Percentiles rank a stretch among this genome's conserved stretches.
phyloP scores from a whole-genome alignment of 2,888 invertebrate species.

The Tetrapedia diversipes region DNA sequence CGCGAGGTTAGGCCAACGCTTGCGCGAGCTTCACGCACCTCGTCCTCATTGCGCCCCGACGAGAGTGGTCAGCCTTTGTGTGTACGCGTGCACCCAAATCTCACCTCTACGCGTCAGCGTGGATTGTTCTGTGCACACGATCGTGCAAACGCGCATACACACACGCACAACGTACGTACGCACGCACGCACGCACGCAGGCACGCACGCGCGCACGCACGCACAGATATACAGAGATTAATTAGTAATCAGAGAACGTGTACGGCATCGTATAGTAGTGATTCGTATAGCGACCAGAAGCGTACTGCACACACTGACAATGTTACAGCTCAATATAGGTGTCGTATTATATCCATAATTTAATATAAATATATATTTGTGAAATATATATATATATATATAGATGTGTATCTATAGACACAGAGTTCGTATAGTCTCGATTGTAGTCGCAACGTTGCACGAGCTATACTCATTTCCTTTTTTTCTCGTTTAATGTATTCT shows the following conservation, averaged over 20 bases:
- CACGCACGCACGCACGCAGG: slow-evolving; percentile 30
- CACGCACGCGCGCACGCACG: slow-evolving; percentile 23
- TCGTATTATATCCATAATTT: slow-evolving; percentile 65
- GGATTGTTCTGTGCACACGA: slow-evolving; percentile 41
- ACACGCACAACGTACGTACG: slow-evolving; percentile 24
- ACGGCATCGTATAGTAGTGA: slow-evolving; percentile 59
- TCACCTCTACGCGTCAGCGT: slow-evolving; percentile 39
- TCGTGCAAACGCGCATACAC: slow-evolving; percentile 25
- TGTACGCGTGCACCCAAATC: slow-evolving; percentile 57
- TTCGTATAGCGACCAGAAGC: slow-evolving; percentile 79
- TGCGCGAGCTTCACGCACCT: slow-evolving; percentile 39
- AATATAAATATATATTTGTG: slow-evolving; percentile 55
- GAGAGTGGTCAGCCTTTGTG: slow-evolving; percentile 56
- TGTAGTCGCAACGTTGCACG: slow-evolving; percentile 65
- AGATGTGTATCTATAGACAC: slow-evolving; percentile 46
- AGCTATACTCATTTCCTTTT: slow-evolving; percentile 46
- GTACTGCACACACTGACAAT: slow-evolving; percentile 82
- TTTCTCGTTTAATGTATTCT: neutral
- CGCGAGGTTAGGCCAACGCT: slow-evolving; percentile 47
- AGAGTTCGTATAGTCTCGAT: slow-evolving; percentile 55
- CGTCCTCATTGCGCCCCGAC: slow-evolving; percentile 58
- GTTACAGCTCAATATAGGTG: slow-evolving; percentile 72
- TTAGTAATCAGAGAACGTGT: slow-evolving; percentile 61
- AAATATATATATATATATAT: slow-evolving; percentile 29
- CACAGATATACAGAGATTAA: slow-evolving; percentile 41